These are phyloP conservation scores for Hesperia comma DNA, from an alignment of 2,888 invertebrate genomes.

Conservation along the genomic window DNA sequence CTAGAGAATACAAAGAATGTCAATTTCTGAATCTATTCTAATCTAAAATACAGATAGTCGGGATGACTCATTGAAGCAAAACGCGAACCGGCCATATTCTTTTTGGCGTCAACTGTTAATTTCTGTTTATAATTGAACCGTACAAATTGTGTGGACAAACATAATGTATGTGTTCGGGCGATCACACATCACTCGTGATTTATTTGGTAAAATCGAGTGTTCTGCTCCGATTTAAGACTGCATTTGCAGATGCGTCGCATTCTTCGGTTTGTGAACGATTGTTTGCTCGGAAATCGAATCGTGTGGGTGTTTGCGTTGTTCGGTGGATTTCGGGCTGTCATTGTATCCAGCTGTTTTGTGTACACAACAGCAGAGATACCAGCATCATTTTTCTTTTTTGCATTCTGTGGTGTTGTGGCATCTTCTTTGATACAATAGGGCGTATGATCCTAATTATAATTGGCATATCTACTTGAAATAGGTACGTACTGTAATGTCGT, in stretches of 20 bases:
- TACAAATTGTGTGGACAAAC: slow-evolving; percentile 36
- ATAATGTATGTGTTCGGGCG: slow-evolving; percentile 28
- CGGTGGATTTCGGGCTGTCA: slow-evolving; percentile 46
- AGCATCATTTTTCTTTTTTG: too few species aligned
- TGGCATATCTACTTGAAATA: too few species aligned
- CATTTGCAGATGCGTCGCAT: slow-evolving; percentile 35
- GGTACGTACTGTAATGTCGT: too few species aligned
- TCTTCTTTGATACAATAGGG: too few species aligned
- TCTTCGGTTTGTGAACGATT: slow-evolving; percentile 43
- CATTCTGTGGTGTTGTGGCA: too few species aligned
- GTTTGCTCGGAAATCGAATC: slow-evolving; percentile 58
- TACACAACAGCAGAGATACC: too few species aligned
- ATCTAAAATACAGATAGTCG: neutral
- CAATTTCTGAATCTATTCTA: too few species aligned
- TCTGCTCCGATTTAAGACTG: slow-evolving; percentile 32
- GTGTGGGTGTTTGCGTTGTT: slow-evolving; percentile 56
- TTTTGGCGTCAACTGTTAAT: slow-evolving; percentile 28
- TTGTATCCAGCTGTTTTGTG: slow-evolving; percentile 51
- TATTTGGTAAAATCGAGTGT: slow-evolving; percentile 33
- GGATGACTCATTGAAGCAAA: neutral
- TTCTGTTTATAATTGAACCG: slow-evolving; percentile 20
- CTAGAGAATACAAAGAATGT: too few species aligned
- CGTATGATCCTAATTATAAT: too few species aligned
- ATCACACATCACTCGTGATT: slow-evolving; percentile 31
- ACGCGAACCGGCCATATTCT: slow-evolving; percentile 5